Conservation (phyloP, 1,140 invertebrate species). For the Bombus impatiens region DNA sequence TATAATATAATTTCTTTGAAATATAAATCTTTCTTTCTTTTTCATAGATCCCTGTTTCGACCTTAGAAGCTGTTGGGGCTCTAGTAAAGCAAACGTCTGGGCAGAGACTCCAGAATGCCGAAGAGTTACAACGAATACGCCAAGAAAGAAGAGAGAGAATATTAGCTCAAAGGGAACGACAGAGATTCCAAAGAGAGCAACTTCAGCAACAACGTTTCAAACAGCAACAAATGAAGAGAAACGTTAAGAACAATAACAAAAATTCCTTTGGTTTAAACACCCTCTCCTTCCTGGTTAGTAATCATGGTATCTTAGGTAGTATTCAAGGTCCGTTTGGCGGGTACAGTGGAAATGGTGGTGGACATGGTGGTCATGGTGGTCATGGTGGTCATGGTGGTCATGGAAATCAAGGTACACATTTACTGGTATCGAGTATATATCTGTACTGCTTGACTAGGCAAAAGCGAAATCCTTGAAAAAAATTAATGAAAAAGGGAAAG, state of each 20-base stretch:
- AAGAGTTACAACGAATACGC: constrained; percentile 35
- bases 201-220: constrained; percentile 57
- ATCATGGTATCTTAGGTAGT: constrained; percentile 51
- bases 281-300: constrained; percentile 57
- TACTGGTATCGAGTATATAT: not conserved
- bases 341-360: constrained; percentile 31
- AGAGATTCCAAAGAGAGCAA: constrained; percentile 51
- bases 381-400: constrained; percentile 1
- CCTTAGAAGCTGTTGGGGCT: constrained; percentile 70
- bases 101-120: constrained; percentile 37
- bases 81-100: constrained; percentile 66
- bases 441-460: not conserved
- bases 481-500: not conserved
- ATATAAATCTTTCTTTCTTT: too few relatives aligned
- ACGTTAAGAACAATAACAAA: constrained; percentile 38
- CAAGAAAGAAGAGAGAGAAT: constrained; percentile 51
- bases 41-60: constrained; percentile 73
- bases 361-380: constrained; percentile 40
- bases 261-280: constrained; percentile 67
- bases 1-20: too few relatives aligned
- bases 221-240: constrained; percentile 45
- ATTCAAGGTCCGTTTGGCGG: constrained; percentile 35
- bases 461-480: not conserved
- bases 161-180: constrained; percentile 36
- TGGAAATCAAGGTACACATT: constrained; percentile 44